A percentile compares a stretch with the other conserved stretches of the same genome.
phyloP scores from a whole-genome alignment of 2,797 vertebrate genomes.

The Paramormyrops hopkinsi region DNA sequence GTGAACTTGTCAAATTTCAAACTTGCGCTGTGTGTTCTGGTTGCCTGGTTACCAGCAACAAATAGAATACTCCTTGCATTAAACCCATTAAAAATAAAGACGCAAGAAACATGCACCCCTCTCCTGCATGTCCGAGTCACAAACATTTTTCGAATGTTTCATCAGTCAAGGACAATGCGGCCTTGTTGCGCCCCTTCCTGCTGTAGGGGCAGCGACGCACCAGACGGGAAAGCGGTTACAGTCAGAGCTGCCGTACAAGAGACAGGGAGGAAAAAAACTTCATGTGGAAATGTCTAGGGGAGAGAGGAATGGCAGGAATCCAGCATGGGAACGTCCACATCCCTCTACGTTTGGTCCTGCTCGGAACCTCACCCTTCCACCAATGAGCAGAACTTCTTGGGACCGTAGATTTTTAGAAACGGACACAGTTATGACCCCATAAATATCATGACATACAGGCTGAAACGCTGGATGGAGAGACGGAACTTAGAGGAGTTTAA shows the following conservation, averaged over 20 bases:
- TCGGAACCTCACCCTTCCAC: neutral
- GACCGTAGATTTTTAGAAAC: neutral
- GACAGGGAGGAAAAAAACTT: neutral
- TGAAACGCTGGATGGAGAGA: neutral
- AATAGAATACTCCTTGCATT: constrained; percentile 23
- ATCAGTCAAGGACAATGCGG: neutral
- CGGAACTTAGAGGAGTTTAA: neutral
- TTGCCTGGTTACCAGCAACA: constrained; percentile 28
- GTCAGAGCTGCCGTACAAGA: neutral
- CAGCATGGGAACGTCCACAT: constrained; percentile 32
- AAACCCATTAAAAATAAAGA: constrained; percentile 7
- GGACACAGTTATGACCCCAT: neutral
- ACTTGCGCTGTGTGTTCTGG: neutral
- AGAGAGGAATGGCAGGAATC: constrained; percentile 37
- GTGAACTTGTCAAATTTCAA: constrained; percentile 12
- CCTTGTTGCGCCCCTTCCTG: neutral
- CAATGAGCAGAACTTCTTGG: neutral
- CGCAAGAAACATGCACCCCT: neutral
- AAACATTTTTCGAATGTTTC: constrained; percentile 16
- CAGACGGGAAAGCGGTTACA: neutral
- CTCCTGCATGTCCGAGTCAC: neutral
- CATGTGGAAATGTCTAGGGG: neutral
- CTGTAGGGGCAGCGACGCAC: neutral
- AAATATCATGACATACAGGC: neutral
- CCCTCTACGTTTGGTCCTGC: constrained; percentile 37